Percentiles rank a stretch among this genome's conserved stretches.
Conservation (phyloP, 2,113 vertebrate genomes). For the Lepidothrix coronata region DNA sequence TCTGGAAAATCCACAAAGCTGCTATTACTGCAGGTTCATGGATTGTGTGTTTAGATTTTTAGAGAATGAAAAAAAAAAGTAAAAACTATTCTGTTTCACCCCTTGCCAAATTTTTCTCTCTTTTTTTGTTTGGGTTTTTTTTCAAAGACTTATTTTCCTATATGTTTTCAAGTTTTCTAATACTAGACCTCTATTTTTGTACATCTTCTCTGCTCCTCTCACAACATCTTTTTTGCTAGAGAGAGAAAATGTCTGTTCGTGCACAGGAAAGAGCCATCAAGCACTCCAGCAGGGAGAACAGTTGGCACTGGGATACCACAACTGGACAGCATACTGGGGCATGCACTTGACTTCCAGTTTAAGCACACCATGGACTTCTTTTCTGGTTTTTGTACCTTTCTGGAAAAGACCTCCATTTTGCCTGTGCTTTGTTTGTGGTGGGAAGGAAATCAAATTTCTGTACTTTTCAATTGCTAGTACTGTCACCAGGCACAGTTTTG, state of each 20-base stretch:
- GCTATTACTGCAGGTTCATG: slow-evolving; percentile 53
- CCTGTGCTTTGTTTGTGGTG: background rate
- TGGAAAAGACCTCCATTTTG: background rate
- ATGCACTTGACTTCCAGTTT: background rate
- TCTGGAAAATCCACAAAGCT: slow-evolving; percentile 75
- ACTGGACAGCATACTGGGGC: accelerated
- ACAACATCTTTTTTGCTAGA: background rate
- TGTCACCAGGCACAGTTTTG: background rate
- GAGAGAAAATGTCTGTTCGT: background rate
- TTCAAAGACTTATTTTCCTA: background rate
- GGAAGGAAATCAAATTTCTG: background rate
- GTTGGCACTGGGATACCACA: background rate
- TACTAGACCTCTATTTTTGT: background rate
- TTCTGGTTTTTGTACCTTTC: background rate
- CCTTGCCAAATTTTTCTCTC: background rate
- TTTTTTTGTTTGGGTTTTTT: background rate
- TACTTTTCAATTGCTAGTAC: background rate
- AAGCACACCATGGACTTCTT: background rate
- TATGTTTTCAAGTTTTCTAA: background rate
- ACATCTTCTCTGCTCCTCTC: background rate
- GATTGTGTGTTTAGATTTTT: slow-evolving; percentile 37
- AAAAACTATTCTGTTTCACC: background rate
- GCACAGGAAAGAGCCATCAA: background rate
- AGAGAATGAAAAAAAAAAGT: background rate
- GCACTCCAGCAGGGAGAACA: background rate